A percentile compares a stretch with the other conserved stretches of the same genome.
Evolutionary conservation across 2,113 vertebrate genomes (phyloP).

Genomic region (Alligator mississippiensis): DNA sequence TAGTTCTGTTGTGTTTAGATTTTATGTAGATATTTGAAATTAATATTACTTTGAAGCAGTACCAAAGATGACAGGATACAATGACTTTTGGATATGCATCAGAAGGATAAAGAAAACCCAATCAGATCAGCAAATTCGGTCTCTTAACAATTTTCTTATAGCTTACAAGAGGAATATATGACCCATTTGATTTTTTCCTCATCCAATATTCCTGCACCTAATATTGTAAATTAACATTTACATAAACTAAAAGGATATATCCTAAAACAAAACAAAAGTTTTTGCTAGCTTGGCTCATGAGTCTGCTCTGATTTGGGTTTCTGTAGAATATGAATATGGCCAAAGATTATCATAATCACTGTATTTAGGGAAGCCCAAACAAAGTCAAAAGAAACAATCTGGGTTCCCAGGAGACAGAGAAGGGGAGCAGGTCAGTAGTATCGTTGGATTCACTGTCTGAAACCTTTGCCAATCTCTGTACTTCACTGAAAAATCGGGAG

Average conservation of each 20-base stretch:
- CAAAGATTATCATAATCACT: not conserved
- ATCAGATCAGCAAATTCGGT: not conserved
- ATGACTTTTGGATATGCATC: not conserved
- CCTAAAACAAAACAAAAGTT: conserved; percentile 3
- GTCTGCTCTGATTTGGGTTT: not conserved
- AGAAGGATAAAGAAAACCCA: not conserved
- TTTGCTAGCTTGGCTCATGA: not conserved
- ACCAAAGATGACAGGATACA: not conserved
- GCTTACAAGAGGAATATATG: not conserved
- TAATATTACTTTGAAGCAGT: not conserved
- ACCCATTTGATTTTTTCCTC: not conserved
- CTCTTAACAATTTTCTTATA: conserved; percentile 13
- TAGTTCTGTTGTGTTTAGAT: not conserved
- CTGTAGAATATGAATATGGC: not conserved
- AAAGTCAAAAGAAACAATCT: conserved; percentile 5
- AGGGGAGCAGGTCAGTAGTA: not conserved
- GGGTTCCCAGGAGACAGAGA: not conserved
- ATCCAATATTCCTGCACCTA: not conserved
- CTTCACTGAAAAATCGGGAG: not conserved
- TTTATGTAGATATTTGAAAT: not conserved
- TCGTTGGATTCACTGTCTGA: not conserved
- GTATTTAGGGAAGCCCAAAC: conserved; percentile 22
- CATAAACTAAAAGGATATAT: not conserved
- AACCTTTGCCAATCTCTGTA: not conserved
- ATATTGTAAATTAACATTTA: conserved; percentile 6